Base-by-base conservation (phyloP, 2,888 invertebrate species). In the Microplitis manilae region DNA sequence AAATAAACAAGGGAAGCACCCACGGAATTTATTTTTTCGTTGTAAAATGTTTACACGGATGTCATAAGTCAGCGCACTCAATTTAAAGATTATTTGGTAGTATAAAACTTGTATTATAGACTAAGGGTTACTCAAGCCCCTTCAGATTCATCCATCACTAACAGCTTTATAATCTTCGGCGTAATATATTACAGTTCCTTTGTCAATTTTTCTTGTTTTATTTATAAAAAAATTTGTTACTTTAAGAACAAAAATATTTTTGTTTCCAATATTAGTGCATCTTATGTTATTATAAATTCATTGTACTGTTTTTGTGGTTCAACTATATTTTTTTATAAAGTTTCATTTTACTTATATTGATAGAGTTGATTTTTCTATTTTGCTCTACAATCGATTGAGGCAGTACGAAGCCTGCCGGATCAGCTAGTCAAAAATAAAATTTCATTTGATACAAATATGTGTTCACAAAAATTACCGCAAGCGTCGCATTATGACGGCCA, bases 41-140 rank as follows among this genome's bases (percentile, higher is more conserved):
- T 30, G 20, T 79, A 79, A 79, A 82, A 85, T 87, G 83, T 89
- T 88, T 89, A 89, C 89, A 88, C 81, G 85, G 84, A 86, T 85
- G 86, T 87, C 83, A 86, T 87, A 88, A 89, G 86, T 86, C 84
- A 82, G 84, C 84, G 86, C 86, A 87, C 87, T 88, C 87, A 86
- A 89, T 89, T 89, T 89, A 85, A 89, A 88, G 86, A 86, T 87
- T 85, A 84, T 82, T 81, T 79, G 83, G 81, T 79, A 79, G 80
- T 13, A 20, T 8, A 83, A 80, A 80, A 72, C 62, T 78, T 78
- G 50, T 50, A 8, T 50, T 17, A 64, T 15, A 68, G 61, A 40
- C 65, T 75, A 79, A 85, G 85, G 84, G 81, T 80, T 76, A 40
- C 61, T 41, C 71, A 64, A 76, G 79, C 82, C 79, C 80, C 81